These are phyloP conservation scores for Calyptommatus sinebrachiatus DNA, from an alignment of 2,113 vertebrate species.

Conservation along the genomic window DNA sequence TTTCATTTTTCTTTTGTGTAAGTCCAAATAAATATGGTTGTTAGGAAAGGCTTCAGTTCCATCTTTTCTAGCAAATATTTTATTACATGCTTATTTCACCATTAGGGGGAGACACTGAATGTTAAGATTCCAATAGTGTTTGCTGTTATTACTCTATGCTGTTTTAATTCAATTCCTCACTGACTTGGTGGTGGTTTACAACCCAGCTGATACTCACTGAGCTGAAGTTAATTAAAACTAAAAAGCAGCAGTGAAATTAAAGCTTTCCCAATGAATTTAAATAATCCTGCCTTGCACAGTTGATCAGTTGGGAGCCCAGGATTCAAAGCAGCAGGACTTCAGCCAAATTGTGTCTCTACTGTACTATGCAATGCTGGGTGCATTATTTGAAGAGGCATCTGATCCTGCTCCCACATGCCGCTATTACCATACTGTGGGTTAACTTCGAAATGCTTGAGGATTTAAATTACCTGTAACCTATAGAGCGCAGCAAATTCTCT, in stretches of 20 bases:
- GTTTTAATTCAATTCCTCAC: slow-evolving; percentile 46
- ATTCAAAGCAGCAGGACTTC: slow-evolving; percentile 5
- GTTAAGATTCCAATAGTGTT: slow-evolving; percentile 50
- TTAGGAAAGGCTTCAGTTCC: not conserved
- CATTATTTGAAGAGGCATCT: not conserved
- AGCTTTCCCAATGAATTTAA: slow-evolving; percentile 61
- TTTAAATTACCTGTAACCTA: not conserved
- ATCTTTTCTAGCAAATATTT: not conserved
- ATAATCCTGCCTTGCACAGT: slow-evolving; percentile 68
- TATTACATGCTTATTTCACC: not conserved
- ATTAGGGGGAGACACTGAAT: slow-evolving; percentile 33
- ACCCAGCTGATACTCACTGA: slow-evolving; percentile 64
- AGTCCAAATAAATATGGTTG: not conserved
- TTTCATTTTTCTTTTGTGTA: not conserved
- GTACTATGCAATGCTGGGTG: not conserved
- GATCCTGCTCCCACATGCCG: not conserved
- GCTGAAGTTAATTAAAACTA: slow-evolving; percentile 74
- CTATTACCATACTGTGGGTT: not conserved
- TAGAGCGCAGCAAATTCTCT: not conserved
- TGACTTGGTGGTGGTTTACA: slow-evolving; percentile 45
- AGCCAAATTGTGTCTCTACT: not conserved
- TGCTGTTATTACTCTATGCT: slow-evolving; percentile 43
- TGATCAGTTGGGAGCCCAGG: slow-evolving; percentile 63
- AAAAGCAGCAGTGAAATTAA: slow-evolving; percentile 73
- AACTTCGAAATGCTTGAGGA: not conserved